Evolutionary conservation across 2,113 vertebrate species (phyloP).

Genomic region (Pycnonotus jocosus): DNA sequence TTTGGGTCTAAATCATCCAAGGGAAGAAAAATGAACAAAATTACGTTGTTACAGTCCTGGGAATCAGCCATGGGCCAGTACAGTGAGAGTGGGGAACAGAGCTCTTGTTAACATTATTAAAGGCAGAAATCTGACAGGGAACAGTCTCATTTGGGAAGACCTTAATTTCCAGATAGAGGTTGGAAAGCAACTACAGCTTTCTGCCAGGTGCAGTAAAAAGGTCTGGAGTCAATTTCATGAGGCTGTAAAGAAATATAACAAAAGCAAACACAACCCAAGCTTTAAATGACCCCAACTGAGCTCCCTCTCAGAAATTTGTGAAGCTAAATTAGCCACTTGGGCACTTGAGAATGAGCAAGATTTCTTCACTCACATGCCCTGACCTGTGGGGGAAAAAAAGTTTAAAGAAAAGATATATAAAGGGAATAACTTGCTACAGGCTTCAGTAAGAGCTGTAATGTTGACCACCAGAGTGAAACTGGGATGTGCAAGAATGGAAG

Average conservation of each 20-base stretch:
- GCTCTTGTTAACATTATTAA: background rate
- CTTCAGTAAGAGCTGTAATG: background rate
- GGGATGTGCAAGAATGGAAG: background rate
- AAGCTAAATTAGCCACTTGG: constrained; percentile 19
- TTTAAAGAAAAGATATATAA: background rate
- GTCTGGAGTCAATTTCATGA: constrained; percentile 25
- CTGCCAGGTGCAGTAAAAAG: constrained; percentile 46
- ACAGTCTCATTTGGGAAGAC: background rate
- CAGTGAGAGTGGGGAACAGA: background rate
- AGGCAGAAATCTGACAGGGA: background rate
- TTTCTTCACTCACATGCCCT: background rate
- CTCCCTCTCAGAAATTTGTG: background rate
- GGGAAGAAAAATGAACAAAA: background rate
- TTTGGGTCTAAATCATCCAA: background rate
- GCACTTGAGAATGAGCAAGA: background rate
- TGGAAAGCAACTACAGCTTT: constrained; percentile 8
- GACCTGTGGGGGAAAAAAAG: background rate
- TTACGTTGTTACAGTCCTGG: background rate
- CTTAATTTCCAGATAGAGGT: background rate
- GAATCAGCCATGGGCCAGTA: background rate
- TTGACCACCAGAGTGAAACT: background rate
- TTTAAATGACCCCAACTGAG: constrained; percentile 14
- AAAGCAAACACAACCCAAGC: background rate
- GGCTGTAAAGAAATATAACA: constrained; percentile 8
- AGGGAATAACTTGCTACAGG: background rate